Evolutionary conservation across 2,888 invertebrate species (phyloP), one percentile per base, ranked within the genome.

Genomic region (Hemicrepidius hirtus): DNA sequence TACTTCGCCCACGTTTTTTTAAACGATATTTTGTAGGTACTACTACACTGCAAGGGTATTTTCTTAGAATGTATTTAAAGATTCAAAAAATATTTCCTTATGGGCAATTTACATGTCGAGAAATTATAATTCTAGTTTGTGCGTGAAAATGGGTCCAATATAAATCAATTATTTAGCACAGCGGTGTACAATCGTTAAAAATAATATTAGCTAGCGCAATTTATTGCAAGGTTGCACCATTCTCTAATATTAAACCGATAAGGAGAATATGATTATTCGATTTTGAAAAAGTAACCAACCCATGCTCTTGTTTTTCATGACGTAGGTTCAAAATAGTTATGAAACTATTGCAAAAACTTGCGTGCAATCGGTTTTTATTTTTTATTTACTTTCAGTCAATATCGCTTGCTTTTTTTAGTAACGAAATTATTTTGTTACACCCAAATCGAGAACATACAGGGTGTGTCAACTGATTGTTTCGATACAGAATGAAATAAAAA

Each of bases 221-320:
- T 50, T 28, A 64, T 50, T 20, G 49, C 64, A 64, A 64, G 64
- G 64, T 64, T 64, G 64, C 64, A 32, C 64, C 64, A 64, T 64
- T 64, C 64, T 64, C 64, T 64, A 37, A 50, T 50, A 44, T 44
- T 3, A 3, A n/a, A 37, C 57, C 57, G 35, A 57, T 20, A 57
- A 37, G 37, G 57, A 10, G 37, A 57, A 21, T 57, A 32, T 35
- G 32, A 55, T 35, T 32, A 28, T 32, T 28, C 6, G 0, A 12
- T 37, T 57, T 57, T 37, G 35, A 18, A 57, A 57, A 37, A 53
- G 46, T 18, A 20, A n/a, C 16, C 3, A 13, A 41, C 41, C 41
- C n/a, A 46, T 9, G 16, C 46, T 18, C 20, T 1, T 28, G 16
- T 13, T 40, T 13, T 13, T 40, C 40, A 46, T 18, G 13, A 10